Evolutionary conservation across 2,797 vertebrate genomes (phyloP), one percentile per base, ranked within the genome.

Genomic region (Cirrhinus mrigala): DNA sequence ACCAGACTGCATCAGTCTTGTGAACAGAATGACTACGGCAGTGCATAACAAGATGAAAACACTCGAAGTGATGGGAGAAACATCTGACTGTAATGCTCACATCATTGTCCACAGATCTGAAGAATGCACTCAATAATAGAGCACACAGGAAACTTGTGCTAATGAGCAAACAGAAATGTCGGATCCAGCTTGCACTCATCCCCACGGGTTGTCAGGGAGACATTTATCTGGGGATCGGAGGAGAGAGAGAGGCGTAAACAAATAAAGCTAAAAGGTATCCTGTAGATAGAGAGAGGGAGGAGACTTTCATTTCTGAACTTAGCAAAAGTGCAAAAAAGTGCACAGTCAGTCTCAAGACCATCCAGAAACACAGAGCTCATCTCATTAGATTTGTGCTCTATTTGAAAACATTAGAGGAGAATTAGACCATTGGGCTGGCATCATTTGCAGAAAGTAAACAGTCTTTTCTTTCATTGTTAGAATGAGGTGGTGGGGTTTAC

Each of bases 151-250:
- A 77, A 64, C 90, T 75, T 76, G 88, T 64, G 87, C 90, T 85
- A 85, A 85, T 48, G 79, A 74, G 75, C 69, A 82, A 77, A 79
- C 29, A 62, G 56, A 77, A 46, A 84, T 83, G 81, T 69, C 54
- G 27, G 50, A 66, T 71, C 81, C 75, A 29, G 77, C 80, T 75
- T 79, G 58, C 73, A 64, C 37, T 60, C 85, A 50, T 78, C 50
- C 83, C 29, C 74, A 83, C 54, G 64, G 64, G 85, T 87, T 85
- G 88, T 79, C 85, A 88, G 83, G 86, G 83, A 88, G 68, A 87
- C 78, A 71, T 74, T 56, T 68, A 60, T 56, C 87, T 82, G 27
- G 12, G 56, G 68, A 85, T 81, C 1, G 66, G 54, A 20, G 40
- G 40, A 10, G 22, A 75, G 77, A 71, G 52, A 56, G 29, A 82